Evolutionary conservation across 2,113 vertebrate genomes (phyloP), one percentile per base, ranked within the genome.

Genomic region (Rafetus swinhoei): DNA sequence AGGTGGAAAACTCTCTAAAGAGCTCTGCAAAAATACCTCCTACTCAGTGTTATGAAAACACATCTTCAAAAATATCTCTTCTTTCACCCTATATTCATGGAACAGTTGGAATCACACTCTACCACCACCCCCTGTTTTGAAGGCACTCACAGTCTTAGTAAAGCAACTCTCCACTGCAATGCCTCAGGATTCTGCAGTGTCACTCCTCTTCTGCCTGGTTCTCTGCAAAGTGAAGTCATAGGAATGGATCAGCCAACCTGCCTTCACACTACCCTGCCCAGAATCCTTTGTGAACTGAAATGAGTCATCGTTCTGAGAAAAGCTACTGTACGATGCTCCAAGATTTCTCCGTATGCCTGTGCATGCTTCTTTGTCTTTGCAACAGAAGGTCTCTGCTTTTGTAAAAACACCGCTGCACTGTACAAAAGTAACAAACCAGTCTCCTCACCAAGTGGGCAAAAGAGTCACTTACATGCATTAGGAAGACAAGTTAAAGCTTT

Each of bases 211-310:
- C 96, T 90, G 95, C 96, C 97, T 96, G 79, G 93, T 95, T 97
- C 97, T 97, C 98, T 97, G 98, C 98, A 98, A 98, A 98, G 97
- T 98, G 98, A 98, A 98, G 98, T 98, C 98, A 98, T 89, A 97
- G 96, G 96, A 95, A 97, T 79, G 95, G 96, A 97, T 96, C 97
- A 97, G 97, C 98, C 97, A 98, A 96, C 97, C 97, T 98, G 98
- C 97, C 97, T 98, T 96, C 96, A 97, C 97, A 97, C 97, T 97
- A 97, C 97, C 96, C 97, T 97, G 98, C 98, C 97, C 98, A 98
- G 97, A 98, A 98, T 98, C 96, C 98, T 98, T 97, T 98, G 97
- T 98, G 98, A 98, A 95, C 96, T 85, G 95, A 96, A 97, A 98
- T 98, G 98, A 98, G 98, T 98, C 98, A 98, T 97, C 96, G 93